Conservation (phyloP, 2,888 invertebrate species). For the Dolichopus griseipennis region DNA sequence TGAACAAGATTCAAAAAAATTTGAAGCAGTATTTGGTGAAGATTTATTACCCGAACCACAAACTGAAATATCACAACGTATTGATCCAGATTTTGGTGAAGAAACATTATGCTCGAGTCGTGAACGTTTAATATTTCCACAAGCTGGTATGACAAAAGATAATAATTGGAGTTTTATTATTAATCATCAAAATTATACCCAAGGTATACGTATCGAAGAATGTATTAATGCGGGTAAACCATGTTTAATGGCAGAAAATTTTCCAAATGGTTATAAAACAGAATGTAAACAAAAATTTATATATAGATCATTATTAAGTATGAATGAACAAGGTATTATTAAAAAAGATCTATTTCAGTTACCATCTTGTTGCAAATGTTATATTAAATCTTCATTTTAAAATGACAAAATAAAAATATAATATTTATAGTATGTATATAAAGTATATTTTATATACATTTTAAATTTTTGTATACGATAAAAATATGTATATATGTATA, state of each 20-base stretch:
- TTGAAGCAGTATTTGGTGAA: slow-evolving; percentile 35
- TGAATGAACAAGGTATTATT: slow-evolving; percentile 42
- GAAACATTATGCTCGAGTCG: slow-evolving; percentile 44
- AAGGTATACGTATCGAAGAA: slow-evolving; percentile 63
- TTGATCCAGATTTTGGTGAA: slow-evolving; percentile 33
- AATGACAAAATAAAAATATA: neutral
- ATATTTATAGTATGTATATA: neutral
- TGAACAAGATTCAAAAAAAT: slow-evolving; percentile 25
- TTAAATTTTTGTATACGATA: too few species aligned
- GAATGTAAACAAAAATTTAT: slow-evolving; percentile 54
- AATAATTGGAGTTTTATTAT: slow-evolving; percentile 60
- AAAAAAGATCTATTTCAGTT: slow-evolving; percentile 50
- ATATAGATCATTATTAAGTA: slow-evolving; percentile 47
- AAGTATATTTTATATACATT: too few species aligned
- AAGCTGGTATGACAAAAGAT: slow-evolving; percentile 51
- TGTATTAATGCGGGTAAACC: slow-evolving; percentile 49
- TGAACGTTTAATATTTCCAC: slow-evolving; percentile 50
- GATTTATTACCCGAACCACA: slow-evolving; percentile 38
- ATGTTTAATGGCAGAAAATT: slow-evolving; percentile 47
- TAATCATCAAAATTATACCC: slow-evolving; percentile 56
- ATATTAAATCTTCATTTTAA: slow-evolving; percentile 28
- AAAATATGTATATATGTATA: too few species aligned
- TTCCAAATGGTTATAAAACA: slow-evolving; percentile 46
- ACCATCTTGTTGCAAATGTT: slow-evolving; percentile 70
- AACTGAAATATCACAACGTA: slow-evolving; percentile 45